A percentile compares a stretch with the other conserved stretches of the same genome.
These are phyloP conservation scores for Hemiscyllium ocellatum DNA, from an alignment of 2,113 vertebrate genomes.

Conservation along the genomic window DNA sequence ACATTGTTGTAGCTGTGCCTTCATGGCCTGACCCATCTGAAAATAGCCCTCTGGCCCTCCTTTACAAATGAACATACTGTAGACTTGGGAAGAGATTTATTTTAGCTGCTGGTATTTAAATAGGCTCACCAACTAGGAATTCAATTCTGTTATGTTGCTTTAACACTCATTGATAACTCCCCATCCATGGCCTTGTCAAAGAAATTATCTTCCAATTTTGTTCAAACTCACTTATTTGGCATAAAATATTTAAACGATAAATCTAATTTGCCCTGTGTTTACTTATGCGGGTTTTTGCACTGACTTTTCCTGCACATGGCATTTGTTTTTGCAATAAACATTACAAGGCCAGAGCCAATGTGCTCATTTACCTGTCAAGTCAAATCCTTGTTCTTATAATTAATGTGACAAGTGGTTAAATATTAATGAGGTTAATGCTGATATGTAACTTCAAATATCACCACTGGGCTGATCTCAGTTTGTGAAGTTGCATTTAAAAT, in stretches of 20 bases:
- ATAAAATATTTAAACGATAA: neutral
- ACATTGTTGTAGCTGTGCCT: neutral
- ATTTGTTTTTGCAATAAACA: neutral
- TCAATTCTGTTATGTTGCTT: neutral
- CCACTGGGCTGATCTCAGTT: neutral
- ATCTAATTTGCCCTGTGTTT: constrained; percentile 13
- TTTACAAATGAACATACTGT: neutral
- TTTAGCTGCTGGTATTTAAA: neutral
- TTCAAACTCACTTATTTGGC: neutral
- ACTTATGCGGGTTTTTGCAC: neutral
- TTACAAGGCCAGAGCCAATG: neutral
- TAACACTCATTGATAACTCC: neutral
- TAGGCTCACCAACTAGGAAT: neutral
- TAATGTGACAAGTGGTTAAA: constrained; percentile 26
- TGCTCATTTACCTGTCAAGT: neutral
- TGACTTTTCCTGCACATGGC: neutral
- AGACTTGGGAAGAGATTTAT: neutral
- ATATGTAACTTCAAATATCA: constrained; percentile 1
- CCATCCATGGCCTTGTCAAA: neutral
- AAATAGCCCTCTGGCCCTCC: neutral
- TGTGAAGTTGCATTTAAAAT: neutral
- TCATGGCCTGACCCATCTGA: neutral
- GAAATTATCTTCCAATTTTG: neutral
- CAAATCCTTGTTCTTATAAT: constrained; percentile 1
- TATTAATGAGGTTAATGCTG: constrained; percentile 19